These are phyloP conservation scores for Myotis myotis DNA, from an alignment of 2,797 vertebrate species.

Conservation along the genomic window DNA sequence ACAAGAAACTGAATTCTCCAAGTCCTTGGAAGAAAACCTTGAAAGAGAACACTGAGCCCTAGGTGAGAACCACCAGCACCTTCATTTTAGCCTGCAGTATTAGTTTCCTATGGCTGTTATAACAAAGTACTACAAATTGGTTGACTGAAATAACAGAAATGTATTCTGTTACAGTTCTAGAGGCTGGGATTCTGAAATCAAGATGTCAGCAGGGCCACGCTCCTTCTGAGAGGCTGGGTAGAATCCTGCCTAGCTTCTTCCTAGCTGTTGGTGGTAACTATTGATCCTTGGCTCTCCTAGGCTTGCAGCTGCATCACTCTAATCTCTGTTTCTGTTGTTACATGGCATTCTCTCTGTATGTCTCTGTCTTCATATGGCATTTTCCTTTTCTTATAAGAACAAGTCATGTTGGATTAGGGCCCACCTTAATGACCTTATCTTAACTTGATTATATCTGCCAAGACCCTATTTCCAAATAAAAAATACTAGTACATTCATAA, in stretches of 20 bases:
- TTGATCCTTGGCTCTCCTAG: not conserved
- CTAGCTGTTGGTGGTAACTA: not conserved
- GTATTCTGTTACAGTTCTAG: not conserved
- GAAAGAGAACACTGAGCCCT: not conserved
- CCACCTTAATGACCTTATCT: not conserved
- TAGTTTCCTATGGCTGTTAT: not conserved
- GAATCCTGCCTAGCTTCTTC: not conserved
- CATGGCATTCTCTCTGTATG: not conserved
- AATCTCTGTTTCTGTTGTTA: not conserved
- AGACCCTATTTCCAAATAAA: not conserved
- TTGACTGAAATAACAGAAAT: not conserved
- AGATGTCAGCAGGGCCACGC: not conserved
- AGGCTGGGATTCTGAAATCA: not conserved
- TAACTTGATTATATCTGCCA: not conserved
- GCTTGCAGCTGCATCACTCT: not conserved
- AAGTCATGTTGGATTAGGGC: not conserved
- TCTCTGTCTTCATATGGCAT: not conserved
- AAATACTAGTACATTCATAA: not conserved
- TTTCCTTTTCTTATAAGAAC: not conserved
- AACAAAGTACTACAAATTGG: not conserved
- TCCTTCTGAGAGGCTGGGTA: not conserved
- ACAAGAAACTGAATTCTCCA: not conserved
- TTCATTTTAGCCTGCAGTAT: not conserved
- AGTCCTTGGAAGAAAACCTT: not conserved
- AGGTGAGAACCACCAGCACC: not conserved